phyloP scores from a whole-genome alignment of 2,113 vertebrate species.

The Nyctibius bracteatus region DNA sequence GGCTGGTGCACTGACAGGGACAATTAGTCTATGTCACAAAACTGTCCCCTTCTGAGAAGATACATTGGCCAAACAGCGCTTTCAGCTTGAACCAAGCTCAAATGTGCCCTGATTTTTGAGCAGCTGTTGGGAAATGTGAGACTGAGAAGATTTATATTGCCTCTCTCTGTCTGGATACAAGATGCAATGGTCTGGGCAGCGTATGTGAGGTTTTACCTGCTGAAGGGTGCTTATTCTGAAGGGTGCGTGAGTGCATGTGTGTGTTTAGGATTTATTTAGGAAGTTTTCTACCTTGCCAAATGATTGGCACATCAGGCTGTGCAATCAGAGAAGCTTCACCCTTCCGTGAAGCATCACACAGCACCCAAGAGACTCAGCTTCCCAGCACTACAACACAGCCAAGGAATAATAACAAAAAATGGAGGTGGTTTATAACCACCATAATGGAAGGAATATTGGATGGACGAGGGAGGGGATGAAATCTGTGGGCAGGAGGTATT shows the following conservation, averaged over 20 bases:
- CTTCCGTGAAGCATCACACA: not conserved
- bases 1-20: fast-evolving
- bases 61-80: not conserved
- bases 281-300: not conserved
- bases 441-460: not conserved
- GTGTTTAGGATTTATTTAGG: not conserved
- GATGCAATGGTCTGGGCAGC: not conserved
- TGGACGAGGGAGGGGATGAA: not conserved
- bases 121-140: not conserved
- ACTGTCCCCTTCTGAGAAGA: not conserved
- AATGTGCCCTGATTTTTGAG: not conserved
- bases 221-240: not conserved
- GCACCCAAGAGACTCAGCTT: not conserved
- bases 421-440: not conserved
- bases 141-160: not conserved
- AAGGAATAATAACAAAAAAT: not conserved
- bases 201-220: not conserved
- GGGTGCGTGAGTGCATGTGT: fast-evolving
- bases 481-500: not conserved
- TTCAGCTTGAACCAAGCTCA: not conserved
- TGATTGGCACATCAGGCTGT: not conserved
- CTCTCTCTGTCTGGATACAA: not conserved
- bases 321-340: not conserved
- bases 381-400: not conserved
- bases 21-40: not conserved